A percentile compares a stretch with the other conserved stretches of the same genome.
Conservation (phyloP, 2,113 vertebrate species). For the Cryptomyrus ogoouensis region DNA sequence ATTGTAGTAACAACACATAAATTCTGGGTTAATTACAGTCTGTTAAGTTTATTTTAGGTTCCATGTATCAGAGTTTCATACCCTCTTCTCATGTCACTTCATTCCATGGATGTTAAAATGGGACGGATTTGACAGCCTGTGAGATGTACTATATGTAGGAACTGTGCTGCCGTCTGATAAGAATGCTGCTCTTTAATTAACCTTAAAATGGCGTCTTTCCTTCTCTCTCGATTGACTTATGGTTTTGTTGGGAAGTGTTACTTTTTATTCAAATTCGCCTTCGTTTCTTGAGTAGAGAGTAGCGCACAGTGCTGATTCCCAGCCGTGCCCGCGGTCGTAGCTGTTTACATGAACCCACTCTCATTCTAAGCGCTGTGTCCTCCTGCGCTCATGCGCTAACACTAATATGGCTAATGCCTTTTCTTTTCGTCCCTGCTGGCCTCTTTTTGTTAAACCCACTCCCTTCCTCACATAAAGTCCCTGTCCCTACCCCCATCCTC, state of each 20-base stretch:
- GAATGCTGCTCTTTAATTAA: background rate
- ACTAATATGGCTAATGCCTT: background rate
- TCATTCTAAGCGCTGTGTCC: background rate
- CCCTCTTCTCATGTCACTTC: background rate
- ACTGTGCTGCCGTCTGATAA: background rate
- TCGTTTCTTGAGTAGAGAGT: background rate
- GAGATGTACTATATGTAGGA: background rate
- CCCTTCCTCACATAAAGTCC: background rate
- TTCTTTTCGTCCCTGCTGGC: background rate
- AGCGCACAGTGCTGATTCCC: background rate
- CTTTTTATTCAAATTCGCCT: background rate
- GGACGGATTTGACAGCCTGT: background rate
- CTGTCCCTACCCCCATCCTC: background rate
- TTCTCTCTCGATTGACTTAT: background rate
- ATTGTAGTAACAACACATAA: background rate
- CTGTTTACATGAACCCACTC: background rate
- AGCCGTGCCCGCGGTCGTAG: background rate
- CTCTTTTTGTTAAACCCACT: constrained; percentile 1
- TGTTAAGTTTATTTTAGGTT: background rate
- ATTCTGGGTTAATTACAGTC: background rate
- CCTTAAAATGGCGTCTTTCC: background rate
- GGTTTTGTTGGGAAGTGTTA: background rate
- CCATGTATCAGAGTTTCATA: background rate
- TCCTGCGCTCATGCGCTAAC: background rate
- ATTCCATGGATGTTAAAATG: background rate